Evolutionary conservation across 2,888 invertebrate genomes (phyloP).

Genomic region (Leucophora obtusa): DNA sequence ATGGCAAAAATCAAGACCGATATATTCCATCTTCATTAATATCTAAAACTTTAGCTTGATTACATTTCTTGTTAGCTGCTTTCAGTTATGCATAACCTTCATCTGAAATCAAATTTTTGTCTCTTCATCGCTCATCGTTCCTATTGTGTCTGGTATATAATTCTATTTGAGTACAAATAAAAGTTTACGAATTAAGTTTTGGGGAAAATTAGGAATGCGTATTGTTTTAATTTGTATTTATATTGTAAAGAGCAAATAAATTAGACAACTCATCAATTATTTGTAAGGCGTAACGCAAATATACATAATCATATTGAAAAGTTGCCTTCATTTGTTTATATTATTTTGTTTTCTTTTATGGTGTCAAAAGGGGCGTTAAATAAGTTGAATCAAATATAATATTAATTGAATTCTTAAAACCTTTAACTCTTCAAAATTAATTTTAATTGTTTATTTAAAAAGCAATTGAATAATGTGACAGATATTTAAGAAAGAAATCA

Average conservation of each 20-base stretch:
- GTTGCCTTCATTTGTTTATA: conserved; percentile 1
- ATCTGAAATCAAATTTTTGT: not conserved
- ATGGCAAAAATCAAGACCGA: no score
- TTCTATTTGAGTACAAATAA: not conserved
- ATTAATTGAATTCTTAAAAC: not conserved
- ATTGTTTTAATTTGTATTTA: not conserved
- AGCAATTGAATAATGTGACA: not conserved
- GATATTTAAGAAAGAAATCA: not conserved
- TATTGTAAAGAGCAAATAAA: conserved; percentile 1
- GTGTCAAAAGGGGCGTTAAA: conserved; percentile 22
- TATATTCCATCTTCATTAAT: no score
- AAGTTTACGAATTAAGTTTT: not conserved
- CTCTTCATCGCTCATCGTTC: not conserved
- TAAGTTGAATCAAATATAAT: conserved; percentile 11
- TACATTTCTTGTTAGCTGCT: not conserved
- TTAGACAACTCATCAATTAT: conserved; percentile 20
- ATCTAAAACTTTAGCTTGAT: no score
- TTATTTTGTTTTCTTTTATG: not conserved
- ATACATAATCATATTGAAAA: conserved; percentile 14
- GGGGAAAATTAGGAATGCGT: not conserved
- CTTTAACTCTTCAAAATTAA: not conserved
- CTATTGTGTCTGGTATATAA: not conserved
- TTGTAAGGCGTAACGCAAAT: conserved; percentile 18
- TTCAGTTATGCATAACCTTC: no score
- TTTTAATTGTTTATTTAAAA: not conserved